Base-by-base conservation (phyloP, 1,140 invertebrate species). In the Camponotus vicinus region DNA sequence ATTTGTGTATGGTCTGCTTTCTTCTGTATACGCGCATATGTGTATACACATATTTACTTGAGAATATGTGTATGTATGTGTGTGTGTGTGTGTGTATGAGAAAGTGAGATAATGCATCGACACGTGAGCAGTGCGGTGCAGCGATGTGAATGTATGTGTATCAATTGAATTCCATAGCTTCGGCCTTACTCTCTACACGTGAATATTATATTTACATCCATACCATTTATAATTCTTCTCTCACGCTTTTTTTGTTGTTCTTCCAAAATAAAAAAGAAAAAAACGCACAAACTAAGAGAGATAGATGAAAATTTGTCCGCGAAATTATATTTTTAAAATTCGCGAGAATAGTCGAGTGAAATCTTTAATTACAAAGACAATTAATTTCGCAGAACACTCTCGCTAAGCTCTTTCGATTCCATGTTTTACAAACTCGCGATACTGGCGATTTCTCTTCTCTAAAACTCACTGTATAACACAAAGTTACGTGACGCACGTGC, bases 201-300 rank as follows among this genome's bases (percentile, higher is more conserved):
- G 70, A 78, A 86, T 87, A 88, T 88, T 77, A 75, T 90, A 91
- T 91, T 86, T 91, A 91, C 89, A 91, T 87, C 52, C 88, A 87
- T 66, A 87, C 75, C 55, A 57, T 34, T 66, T 52, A 42, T 45
- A 63, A 80, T 32, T 61, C 9, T 3, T 69, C 45, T 70, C 55
- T 34, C 75, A 34, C 64, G 82, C 37, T 59, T 77, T 45, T 67
- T 78, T 87, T 86, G 77, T 86, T 71, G 77, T 86, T 71, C 42
- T 78, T 40, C 21, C 21, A 27, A 27, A 27, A 27, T 69, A 57
- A 57, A 70, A 9, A 70, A 69, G 6, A 27, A 18, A 18, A 13
- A 15, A 73, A 57, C 11, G 37, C 9, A 64, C 37, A 27, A 15
- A 11, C n/a, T 5, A 45, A 42, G 75, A 71, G 34, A 37, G 15